Conservation (phyloP, 1,140 invertebrate genomes). For the Tribolium madens region DNA sequence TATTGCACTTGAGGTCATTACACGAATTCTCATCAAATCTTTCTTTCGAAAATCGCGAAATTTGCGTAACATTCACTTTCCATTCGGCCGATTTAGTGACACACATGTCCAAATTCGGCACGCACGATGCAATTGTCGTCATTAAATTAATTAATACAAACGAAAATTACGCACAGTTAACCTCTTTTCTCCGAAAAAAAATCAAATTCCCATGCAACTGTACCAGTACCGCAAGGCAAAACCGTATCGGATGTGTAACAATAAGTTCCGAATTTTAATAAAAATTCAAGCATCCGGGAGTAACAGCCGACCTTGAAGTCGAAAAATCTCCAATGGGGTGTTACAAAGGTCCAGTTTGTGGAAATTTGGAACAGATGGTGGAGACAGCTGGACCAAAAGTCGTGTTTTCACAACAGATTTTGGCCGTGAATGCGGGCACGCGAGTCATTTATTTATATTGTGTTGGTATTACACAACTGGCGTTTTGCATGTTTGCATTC, state of each 20-base stretch:
- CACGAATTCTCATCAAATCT: not conserved
- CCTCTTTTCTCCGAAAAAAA: not conserved
- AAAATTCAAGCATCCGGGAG: constrained; percentile 15
- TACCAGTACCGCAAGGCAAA: constrained; percentile 10
- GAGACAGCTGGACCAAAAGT: not conserved
- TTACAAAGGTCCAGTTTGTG: not conserved
- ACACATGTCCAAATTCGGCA: not conserved
- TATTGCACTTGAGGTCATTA: constrained; percentile 18
- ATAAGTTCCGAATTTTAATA: not conserved
- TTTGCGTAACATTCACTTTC: constrained; percentile 27
- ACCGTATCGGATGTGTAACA: constrained; percentile 27
- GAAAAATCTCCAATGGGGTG: too few species aligned
- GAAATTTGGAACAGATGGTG: constrained; percentile 2
- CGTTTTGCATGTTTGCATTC: not conserved
- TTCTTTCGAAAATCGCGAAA: not conserved
- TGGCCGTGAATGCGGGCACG: not conserved
- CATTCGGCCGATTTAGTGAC: not conserved
- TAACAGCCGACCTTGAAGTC: constrained; percentile 25
- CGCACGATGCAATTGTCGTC: constrained; percentile 13
- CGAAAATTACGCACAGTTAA: constrained; percentile 1
- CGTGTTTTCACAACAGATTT: constrained; percentile 28
- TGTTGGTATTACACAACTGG: not conserved
- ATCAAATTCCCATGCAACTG: not conserved
- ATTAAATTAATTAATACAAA: constrained; percentile 18
- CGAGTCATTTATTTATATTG: not conserved